A percentile compares a stretch with the other conserved stretches of the same genome.
Conservation (phyloP, 1,140 invertebrate species). For the Leptestheria dahalacensis region DNA sequence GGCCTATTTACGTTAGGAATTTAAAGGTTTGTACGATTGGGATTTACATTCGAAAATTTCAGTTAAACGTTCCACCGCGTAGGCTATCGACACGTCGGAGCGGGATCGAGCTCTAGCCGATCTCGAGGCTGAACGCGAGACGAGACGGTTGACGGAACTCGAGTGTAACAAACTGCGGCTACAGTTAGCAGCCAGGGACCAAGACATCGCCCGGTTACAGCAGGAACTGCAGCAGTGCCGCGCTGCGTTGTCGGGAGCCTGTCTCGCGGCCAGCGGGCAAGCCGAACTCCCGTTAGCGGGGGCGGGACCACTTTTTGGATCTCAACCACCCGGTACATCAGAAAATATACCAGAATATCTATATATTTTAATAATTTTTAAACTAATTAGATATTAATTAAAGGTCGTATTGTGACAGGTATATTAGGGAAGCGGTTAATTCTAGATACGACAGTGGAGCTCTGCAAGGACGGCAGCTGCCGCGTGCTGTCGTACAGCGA, state of each 20-base stretch:
- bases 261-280: slow-evolving; percentile 12
- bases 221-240: slow-evolving; percentile 16
- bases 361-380: too few relatives aligned
- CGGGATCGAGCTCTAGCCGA: slow-evolving; percentile 37
- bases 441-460: slow-evolving; percentile 43
- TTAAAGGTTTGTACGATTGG: slow-evolving; percentile 25
- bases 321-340: slow-evolving; percentile 9
- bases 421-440: slow-evolving; percentile 28
- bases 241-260: slow-evolving; percentile 9
- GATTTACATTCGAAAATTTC: background rate
- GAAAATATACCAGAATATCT: too few relatives aligned
- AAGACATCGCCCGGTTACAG: slow-evolving; percentile 17
- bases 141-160: slow-evolving; percentile 30
- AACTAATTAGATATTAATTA: too few relatives aligned
- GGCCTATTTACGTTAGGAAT: slow-evolving; percentile 50
- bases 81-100: slow-evolving; percentile 47
- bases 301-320: slow-evolving; percentile 6
- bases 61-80: too few relatives aligned
- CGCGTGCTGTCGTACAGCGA: slow-evolving; percentile 55
- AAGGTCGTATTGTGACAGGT: slow-evolving; percentile 20
- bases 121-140: slow-evolving; percentile 33
- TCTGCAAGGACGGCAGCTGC: slow-evolving; percentile 50
- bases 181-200: background rate
- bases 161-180: slow-evolving; percentile 19
- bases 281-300: background rate